phyloP scores from a whole-genome alignment of 2,888 invertebrate species.

The Boloria selene region DNA sequence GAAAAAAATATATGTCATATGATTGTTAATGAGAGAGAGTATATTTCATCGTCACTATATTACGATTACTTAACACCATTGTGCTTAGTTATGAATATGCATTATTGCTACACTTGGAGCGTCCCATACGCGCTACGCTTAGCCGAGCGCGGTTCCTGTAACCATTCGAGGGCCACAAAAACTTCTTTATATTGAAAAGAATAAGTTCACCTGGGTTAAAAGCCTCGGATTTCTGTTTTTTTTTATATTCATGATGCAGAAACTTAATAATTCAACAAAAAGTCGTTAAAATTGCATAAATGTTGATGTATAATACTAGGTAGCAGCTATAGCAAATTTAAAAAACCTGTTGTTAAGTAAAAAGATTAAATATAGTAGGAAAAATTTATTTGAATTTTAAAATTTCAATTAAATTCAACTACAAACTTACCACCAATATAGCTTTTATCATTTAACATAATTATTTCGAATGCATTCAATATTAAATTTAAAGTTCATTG shows the following conservation, averaged over 20 bases:
- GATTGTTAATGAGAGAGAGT: too few species aligned
- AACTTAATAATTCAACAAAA: neutral
- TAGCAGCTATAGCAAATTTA: too few species aligned
- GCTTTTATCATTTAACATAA: neutral
- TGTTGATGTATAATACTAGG: too few species aligned
- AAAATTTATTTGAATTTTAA: too few species aligned
- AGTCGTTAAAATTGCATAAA: too few species aligned
- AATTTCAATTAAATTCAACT: neutral
- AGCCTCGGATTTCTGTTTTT: neutral
- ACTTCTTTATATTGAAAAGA: conserved; percentile 4
- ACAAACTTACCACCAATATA: too few species aligned
- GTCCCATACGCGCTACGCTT: conserved; percentile 58
- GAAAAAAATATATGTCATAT: neutral
- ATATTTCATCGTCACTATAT: too few species aligned
- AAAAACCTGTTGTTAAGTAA: too few species aligned
- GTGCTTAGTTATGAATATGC: conserved; percentile 40
- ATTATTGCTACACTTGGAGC: conserved; percentile 30
- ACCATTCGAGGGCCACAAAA: conserved; percentile 27
- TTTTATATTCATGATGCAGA: neutral
- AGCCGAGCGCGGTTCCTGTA: conserved; percentile 66
- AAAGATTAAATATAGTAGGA: neutral
- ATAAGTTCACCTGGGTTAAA: neutral
- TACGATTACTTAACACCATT: conserved; percentile 28
- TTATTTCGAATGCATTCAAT: neutral
- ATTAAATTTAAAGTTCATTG: neutral